These are phyloP conservation scores for Patiria pectinifera DNA, from an alignment of 53 echinoderm and acorn worm species.

Conservation along the genomic window DNA sequence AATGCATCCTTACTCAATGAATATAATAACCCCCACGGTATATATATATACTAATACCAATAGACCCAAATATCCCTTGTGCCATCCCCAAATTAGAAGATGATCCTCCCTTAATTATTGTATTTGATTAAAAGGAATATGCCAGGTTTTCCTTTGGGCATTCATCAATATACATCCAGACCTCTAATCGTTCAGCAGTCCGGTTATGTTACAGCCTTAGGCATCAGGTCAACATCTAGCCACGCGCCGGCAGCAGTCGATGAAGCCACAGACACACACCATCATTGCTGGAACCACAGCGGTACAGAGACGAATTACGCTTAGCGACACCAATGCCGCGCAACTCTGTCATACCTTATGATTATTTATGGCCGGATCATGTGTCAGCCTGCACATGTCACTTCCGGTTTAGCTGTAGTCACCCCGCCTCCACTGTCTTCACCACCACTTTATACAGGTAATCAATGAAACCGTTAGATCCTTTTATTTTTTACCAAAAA, in stretches of 20 bases:
- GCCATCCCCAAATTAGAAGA: not conserved
- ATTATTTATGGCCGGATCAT: not conserved
- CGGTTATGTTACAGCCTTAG: conserved; percentile 7
- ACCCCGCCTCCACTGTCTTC: not conserved
- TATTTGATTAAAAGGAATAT: conserved; percentile 13
- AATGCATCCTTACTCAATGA: not conserved
- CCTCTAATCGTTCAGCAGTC: not conserved
- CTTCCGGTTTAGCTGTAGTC: not conserved
- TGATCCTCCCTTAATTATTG: conserved; percentile 25
- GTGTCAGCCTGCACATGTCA: not conserved
- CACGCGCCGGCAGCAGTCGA: not conserved
- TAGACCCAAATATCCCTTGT: not conserved
- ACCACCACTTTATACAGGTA: not conserved
- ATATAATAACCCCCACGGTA: not conserved
- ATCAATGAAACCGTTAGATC: not conserved
- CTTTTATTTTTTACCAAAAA: too few relatives aligned
- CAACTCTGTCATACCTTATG: not conserved
- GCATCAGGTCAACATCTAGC: not conserved
- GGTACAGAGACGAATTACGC: not conserved
- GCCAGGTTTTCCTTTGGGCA: not conserved
- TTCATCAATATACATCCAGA: not conserved
- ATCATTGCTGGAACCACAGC: not conserved
- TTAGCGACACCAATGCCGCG: not conserved
- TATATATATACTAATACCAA: not conserved
- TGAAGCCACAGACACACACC: not conserved